These are phyloP conservation scores for Drosophila kurseongensis DNA, from an alignment of 1,140 invertebrate genomes.

Conservation along the genomic window DNA sequence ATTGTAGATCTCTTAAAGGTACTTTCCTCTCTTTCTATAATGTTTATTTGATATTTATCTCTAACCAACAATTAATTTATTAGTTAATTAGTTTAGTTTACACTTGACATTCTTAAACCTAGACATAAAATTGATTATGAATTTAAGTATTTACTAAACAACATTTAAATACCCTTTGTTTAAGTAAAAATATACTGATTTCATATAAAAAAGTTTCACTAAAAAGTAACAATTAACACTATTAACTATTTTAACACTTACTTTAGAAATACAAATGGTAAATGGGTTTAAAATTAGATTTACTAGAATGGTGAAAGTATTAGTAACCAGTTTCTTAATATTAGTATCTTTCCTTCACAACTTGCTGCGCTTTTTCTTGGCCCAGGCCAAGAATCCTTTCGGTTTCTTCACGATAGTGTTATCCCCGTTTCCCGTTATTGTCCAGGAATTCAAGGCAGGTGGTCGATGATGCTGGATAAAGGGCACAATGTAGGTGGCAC, in stretches of 20 bases:
- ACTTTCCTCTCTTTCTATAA: too few relatives aligned
- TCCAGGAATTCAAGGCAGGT: conserved; percentile 33
- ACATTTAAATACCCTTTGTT: too few relatives aligned
- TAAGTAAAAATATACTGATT: too few relatives aligned
- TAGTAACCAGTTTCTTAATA: too few relatives aligned
- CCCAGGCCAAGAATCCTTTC: conserved; percentile 16
- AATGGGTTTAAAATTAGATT: too few relatives aligned
- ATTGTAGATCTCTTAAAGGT: not conserved
- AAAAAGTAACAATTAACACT: too few relatives aligned
- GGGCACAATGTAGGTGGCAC: conserved; percentile 86
- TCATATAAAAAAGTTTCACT: too few relatives aligned
- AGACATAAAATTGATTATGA: too few relatives aligned
- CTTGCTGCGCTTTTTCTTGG: conserved; percentile 27
- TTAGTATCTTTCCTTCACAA: conserved; percentile 5
- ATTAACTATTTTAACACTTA: too few relatives aligned
- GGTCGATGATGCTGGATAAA: conserved; percentile 83
- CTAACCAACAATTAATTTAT: not conserved
- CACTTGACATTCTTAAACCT: not conserved
- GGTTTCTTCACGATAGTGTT: not conserved
- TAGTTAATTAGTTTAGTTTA: not conserved
- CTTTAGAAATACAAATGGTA: too few relatives aligned
- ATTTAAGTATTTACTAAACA: too few relatives aligned
- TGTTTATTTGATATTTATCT: not conserved
- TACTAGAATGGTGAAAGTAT: too few relatives aligned
- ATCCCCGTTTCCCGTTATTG: conserved; percentile 21